Conservation (phyloP, 1,140 invertebrate genomes). For the Reticulitermes speratus region DNA sequence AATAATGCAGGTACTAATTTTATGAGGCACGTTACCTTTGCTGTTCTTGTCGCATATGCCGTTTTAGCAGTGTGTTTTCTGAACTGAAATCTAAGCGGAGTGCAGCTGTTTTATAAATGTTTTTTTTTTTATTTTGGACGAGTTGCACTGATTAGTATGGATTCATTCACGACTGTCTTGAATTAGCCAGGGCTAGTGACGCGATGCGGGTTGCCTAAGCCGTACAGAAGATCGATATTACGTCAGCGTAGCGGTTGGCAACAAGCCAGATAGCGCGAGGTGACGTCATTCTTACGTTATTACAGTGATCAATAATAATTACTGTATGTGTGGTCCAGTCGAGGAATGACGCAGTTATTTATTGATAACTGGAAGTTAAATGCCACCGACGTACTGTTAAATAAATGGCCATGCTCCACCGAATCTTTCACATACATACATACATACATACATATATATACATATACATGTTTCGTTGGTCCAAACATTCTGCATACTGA, state of each 20-base stretch:
- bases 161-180: not conserved
- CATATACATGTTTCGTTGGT: too few species aligned
- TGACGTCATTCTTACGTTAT: not conserved
- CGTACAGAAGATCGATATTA: conserved; percentile 2
- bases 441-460: too few species aligned
- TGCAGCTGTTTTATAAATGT: not conserved
- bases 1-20: not conserved
- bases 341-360: not conserved
- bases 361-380: not conserved
- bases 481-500: too few species aligned
- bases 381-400: not conserved
- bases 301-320: not conserved
- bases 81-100: not conserved
- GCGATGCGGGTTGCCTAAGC: conserved; percentile 24
- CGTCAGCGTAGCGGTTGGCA: conserved; percentile 23
- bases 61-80: not conserved
- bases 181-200: conserved; percentile 25
- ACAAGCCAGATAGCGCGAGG: not conserved
- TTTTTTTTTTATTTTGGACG: not conserved
- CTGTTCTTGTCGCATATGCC: not conserved
- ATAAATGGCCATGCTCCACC: not conserved
- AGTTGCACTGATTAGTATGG: not conserved
- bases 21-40: not conserved
- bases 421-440: too few species aligned
- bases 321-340: not conserved